Evolutionary conservation across 2,888 invertebrate species (phyloP), one percentile per base, ranked within the genome.

Genomic region (Euzophera pinguis): DNA sequence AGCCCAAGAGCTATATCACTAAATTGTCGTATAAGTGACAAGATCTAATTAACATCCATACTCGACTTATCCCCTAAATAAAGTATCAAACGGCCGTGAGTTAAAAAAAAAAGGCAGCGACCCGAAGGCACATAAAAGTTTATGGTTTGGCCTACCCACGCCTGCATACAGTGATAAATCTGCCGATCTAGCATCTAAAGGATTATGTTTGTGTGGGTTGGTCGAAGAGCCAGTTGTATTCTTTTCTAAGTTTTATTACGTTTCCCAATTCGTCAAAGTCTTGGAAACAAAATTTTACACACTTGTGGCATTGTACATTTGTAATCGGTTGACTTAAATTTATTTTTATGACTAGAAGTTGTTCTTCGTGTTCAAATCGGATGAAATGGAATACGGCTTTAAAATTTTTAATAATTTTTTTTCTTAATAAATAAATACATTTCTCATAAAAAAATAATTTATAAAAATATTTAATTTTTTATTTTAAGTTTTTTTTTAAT

Each of bases 11-110:
- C 48, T 10, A 37, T 38, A 38, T 27, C 48, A 37, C 37, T 38
- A 48, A 38, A 37, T 38, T 22, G 38, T 45, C 45, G 45, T 32
- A 4, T 27, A 47, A 8, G 35, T 17, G 48, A 48, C 35, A 32
- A 32, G 13, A 12, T 14, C 50, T 53, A 53, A 50, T 53, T 53
- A 53, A 42, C 53, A 50, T 53, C 43, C 52, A 53, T 53, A 51
- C 61, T 60, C 58, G 53, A 57, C 54, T 60, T 60, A 58, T 60
- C 55, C 51, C 52, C 51, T 56, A 59, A 58, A 60, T 58, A 58
- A 59, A 61, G 41, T 42, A 51, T 22, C 48, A 39, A 32, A 50
- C 13, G 48, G 38, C 27, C 38, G 13, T 45, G 32, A 49, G 37
- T 49, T 27, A 49, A 49, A 49, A 49, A 49, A 49, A 37, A 38